Evolutionary conservation across 92 coral and sea anemone genomes (phyloP).

Genomic region (Palythoa heliodiscus): DNA sequence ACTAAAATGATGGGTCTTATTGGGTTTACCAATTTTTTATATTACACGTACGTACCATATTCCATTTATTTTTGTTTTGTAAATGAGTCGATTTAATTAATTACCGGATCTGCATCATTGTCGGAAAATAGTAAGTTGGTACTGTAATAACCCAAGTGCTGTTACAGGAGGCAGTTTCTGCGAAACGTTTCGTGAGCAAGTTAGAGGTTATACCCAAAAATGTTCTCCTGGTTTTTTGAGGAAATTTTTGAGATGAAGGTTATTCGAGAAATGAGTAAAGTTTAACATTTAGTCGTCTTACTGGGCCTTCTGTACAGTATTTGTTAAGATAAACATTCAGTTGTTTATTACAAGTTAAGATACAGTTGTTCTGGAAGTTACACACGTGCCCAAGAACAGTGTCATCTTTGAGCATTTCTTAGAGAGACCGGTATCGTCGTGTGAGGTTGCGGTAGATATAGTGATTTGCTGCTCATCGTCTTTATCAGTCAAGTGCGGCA

Average conservation of each 20-base stretch:
- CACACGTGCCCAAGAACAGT: neutral
- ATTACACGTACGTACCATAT: conserved; percentile 27
- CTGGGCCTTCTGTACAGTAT: neutral
- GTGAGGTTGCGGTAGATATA: neutral
- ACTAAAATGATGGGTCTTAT: neutral
- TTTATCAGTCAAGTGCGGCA: too few species aligned
- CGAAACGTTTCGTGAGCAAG: conserved; percentile 25
- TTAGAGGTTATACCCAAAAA: neutral
- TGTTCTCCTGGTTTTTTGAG: neutral
- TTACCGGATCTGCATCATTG: neutral
- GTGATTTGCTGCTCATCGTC: too few species aligned
- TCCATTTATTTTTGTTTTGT: neutral
- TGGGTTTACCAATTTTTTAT: neutral
- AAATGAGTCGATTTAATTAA: neutral
- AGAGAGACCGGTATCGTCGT: neutral
- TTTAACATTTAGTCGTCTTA: neutral
- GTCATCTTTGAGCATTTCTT: neutral
- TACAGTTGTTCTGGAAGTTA: neutral
- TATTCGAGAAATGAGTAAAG: neutral
- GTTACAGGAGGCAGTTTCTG: conserved; percentile 27
- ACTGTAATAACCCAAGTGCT: conserved; percentile 33
- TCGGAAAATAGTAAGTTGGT: conserved; percentile 15
- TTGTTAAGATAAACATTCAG: neutral
- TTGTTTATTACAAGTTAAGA: neutral
- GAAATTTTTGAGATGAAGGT: neutral